Evolutionary conservation across 2,888 invertebrate species (phyloP), one percentile per base, ranked within the genome.

Genomic region (Exephanes ischioxanthus): DNA sequence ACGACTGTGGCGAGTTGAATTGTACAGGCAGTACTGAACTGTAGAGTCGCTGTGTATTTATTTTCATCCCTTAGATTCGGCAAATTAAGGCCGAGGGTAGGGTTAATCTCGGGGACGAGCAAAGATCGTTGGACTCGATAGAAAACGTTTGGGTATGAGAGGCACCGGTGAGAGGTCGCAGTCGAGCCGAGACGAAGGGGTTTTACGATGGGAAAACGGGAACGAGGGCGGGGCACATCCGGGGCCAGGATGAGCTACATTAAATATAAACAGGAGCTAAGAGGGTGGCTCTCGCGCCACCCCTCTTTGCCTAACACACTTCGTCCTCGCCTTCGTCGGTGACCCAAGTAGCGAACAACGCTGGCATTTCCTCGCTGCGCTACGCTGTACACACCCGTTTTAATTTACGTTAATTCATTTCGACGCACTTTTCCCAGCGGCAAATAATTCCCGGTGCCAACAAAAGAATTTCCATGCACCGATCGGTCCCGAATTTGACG

Each of bases 181-280:
- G n/a, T 16, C 14, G 33, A 45, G 63, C 68, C 19, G 63, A 33
- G 53, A 61, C 22, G 81, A 70, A 73, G 72, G 72, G 72, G 67
- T 80, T 77, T 77, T 30, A 68, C n/a, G 22, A 61, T 73, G 72
- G 73, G 73, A 71, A 78, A 85, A 85, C 70, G 73, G 26, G 68
- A 73, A 22, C 63, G 73, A 81, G 87, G 88, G 86, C 86, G 87
- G 72, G 88, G 86, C 87, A 87, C 84, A 87, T 87, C 88, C 88
- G 87, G 88, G 73, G 79, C 82, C 86, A 82, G 84, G 88, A 89
- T 89, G 87, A 86, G 85, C 85, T 77, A 75, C 86, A 91, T 89
- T 91, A 90, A 90, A 90, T 90, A 89, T 90, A 89, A 89, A 90
- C 88, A 83, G 85, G 55, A 75, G 81, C 51, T 45, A 68, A 81